Conservation (phyloP, 1,140 invertebrate genomes). For the Drosophila athabasca region DNA sequence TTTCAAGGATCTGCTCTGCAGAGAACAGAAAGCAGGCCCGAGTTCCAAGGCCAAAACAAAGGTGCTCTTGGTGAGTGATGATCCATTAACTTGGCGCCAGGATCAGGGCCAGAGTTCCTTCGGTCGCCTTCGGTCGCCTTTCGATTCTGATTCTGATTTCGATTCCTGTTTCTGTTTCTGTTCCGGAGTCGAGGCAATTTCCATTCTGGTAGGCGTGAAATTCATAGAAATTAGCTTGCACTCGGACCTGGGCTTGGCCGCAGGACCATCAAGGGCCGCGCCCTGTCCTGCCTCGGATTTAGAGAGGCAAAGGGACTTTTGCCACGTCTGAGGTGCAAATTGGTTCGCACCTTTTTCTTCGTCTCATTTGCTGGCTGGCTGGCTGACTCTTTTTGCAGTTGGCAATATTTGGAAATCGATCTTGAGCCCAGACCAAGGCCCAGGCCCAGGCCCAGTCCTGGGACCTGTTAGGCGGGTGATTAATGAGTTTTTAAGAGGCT, state of each 20-base stretch:
- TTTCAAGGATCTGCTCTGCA: neutral
- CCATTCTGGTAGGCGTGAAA: constrained; percentile 69
- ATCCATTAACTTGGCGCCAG: constrained; percentile 73
- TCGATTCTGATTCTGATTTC: constrained; percentile 11
- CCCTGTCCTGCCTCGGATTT: constrained; percentile 8
- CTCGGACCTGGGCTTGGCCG: constrained; percentile 36
- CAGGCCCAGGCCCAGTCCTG: constrained; percentile 19
- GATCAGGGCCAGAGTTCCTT: constrained; percentile 15
- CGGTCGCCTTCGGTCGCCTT: neutral
- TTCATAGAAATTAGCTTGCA: constrained; percentile 73
- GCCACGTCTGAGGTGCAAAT: constrained; percentile 79
- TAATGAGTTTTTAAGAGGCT: constrained; percentile 83
- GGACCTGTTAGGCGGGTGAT: constrained; percentile 80
- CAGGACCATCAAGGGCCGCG: constrained; percentile 19
- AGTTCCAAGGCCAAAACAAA: constrained; percentile 22
- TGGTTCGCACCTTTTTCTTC: constrained; percentile 74
- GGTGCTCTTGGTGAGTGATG: constrained; percentile 33
- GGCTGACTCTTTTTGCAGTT: constrained; percentile 15
- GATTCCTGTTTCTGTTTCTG: neutral
- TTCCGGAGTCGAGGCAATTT: constrained; percentile 16
- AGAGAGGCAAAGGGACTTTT: constrained; percentile 28
- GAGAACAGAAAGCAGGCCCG: neutral
- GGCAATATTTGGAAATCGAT: constrained; percentile 80
- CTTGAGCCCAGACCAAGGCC: constrained; percentile 38
- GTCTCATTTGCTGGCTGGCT: too few species aligned